Evolutionary conservation across 2,888 invertebrate genomes (phyloP).

Genomic region (Acutogordius australiensis): DNA sequence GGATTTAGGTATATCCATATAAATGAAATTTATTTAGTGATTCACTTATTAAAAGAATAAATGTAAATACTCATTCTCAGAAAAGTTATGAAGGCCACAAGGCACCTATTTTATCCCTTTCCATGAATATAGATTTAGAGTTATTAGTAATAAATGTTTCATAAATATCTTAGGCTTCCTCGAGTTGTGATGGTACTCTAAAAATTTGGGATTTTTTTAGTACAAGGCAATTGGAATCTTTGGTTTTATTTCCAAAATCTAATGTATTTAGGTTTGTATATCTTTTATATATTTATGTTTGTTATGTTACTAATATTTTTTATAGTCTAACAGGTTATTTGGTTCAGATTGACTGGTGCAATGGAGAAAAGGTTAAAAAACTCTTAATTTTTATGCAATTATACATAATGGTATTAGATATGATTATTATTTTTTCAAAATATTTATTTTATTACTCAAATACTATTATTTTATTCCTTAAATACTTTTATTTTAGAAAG

Average conservation of each 20-base stretch:
- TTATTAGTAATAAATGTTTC: neutral
- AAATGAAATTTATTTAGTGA: neutral
- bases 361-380: no score
- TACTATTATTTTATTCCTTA: no score
- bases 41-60: neutral
- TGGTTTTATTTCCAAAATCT: neutral
- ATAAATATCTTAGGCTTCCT: neutral
- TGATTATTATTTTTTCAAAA: no score
- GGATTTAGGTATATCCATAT: neutral
- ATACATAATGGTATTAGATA: no score
- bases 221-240: neutral
- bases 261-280: neutral
- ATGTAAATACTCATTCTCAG: neutral
- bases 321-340: no score
- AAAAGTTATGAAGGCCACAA: neutral
- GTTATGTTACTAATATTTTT: no score
- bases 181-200: slow-evolving; percentile 3
- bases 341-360: no score
- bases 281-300: no score
- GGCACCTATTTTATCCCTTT: neutral
- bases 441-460: no score
- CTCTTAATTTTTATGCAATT: no score
- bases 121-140: neutral
- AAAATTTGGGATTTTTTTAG: slow-evolving; percentile 5
- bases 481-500: no score